Conservation (phyloP, 2,113 vertebrate species). For the Semicossyphus pulcher region DNA sequence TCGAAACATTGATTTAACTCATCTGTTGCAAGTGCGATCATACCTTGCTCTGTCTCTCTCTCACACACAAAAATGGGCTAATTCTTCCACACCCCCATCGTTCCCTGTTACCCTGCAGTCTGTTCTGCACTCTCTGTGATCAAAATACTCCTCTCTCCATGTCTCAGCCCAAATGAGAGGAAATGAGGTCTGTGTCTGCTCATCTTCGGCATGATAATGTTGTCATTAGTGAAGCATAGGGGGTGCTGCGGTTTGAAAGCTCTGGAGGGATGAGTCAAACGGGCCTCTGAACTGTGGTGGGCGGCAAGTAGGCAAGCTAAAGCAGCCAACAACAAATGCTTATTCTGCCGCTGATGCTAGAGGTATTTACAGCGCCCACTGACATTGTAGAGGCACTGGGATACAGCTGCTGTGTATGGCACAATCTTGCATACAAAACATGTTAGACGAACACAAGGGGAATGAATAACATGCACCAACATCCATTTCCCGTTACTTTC, state of each 20-base stretch:
- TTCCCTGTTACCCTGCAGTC: conserved; percentile 14
- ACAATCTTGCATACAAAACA: conserved; percentile 12
- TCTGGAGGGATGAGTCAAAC: conserved; percentile 71
- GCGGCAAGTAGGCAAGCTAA: conserved; percentile 55
- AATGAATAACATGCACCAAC: neutral
- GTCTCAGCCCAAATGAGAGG: conserved; percentile 61
- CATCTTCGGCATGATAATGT: conserved; percentile 54
- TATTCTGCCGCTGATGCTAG: conserved; percentile 36
- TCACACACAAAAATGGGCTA: conserved; percentile 23
- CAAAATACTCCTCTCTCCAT: conserved; percentile 53
- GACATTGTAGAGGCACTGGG: conserved; percentile 24
- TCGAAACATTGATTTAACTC: neutral
- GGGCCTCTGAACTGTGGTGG: conserved; percentile 73
- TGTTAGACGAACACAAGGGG: neutral
- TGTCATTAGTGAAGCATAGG: conserved; percentile 69
- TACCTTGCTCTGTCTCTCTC: neutral
- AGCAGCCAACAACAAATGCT: conserved; percentile 40
- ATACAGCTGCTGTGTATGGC: neutral
- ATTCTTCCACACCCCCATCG: conserved; percentile 14
- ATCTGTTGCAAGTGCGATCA: neutral
- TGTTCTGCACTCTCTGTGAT: conserved; percentile 30
- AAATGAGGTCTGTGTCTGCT: conserved; percentile 64
- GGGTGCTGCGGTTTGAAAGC: conserved; percentile 53
- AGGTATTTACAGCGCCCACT: conserved; percentile 55
- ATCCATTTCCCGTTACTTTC: no score